Base-by-base conservation (phyloP, 1,140 invertebrate species). In the Drosophila bipectinata region DNA sequence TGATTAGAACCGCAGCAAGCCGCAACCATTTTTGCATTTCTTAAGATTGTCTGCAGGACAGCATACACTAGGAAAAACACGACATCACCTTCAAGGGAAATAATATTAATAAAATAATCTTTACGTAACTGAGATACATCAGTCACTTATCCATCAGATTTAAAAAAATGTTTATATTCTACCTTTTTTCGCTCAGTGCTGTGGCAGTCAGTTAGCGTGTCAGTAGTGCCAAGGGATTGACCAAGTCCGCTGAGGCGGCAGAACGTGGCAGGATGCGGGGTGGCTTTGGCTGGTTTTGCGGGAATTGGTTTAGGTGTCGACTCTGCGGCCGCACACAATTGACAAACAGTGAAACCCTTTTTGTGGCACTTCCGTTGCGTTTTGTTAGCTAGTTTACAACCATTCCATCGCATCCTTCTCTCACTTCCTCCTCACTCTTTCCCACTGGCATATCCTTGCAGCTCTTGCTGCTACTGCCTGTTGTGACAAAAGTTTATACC, bases 341-440 rank as follows among this genome's bases (percentile, higher is more conserved):
- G 83, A 88, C 82, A 79, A 88, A 87, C 83, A 88, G 79, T 83
- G 79, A 77, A 88, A 88, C 84, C 84, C 79, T 88, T 88, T 88
- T 84, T 89, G 79, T 88, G 83, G 79, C 76, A 88, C 73, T 88
- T 88, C 84, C 83, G 76, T 83, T 87, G 76, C 83, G 66, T 87
- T 63, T 88, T 87, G 82, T 88, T 87, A 83, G 75, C 83, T 74
- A 79, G 75, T 87, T 88, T 79, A 87, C 83, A 87, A 72, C 64
- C 69, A 26, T 21, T 32, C 59, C 54, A n/a, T 37, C 4, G 28
- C 39, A 10, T 4, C 21, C 49, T 24, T 32, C 45, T 18, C 18
- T 5, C 10, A 0, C 45, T n/a, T 6, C 10, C 18, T 24, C 39
- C 14, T 1, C 4, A 18, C 9, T 41, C 39, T 7, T 2, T n/a